phyloP scores from a whole-genome alignment of 2,113 vertebrate species.

The Rafetus swinhoei region DNA sequence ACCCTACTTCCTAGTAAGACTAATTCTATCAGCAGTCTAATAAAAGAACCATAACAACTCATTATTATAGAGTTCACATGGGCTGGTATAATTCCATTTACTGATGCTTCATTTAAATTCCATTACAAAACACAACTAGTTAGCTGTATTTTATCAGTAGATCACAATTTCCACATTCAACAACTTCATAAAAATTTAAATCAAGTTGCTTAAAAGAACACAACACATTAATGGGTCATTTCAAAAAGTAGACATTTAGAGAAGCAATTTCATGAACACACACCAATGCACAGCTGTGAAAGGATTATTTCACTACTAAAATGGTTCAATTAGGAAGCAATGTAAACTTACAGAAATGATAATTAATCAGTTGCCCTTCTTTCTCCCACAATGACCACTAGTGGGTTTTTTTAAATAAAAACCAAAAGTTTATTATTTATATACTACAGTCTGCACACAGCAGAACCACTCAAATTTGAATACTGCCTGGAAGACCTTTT shows the following conservation, averaged over 20 bases:
- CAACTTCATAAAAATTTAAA: conserved; percentile 52
- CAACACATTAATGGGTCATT: conserved; percentile 53
- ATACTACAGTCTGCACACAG: background rate
- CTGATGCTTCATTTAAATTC: conserved; percentile 61
- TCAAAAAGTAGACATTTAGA: conserved; percentile 61
- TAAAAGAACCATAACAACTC: conserved; percentile 51
- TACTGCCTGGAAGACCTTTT: background rate
- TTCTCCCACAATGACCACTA: background rate
- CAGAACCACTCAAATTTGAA: background rate
- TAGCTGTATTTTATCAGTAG: conserved; percentile 55
- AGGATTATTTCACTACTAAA: conserved; percentile 42
- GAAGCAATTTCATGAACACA: conserved; percentile 67
- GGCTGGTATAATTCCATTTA: conserved; percentile 66
- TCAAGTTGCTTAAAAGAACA: conserved; percentile 24
- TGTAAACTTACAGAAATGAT: background rate
- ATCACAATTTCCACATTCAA: conserved; percentile 73
- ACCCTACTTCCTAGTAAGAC: conserved; percentile 6
- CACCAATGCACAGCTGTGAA: conserved; percentile 70
- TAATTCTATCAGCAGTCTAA: conserved; percentile 31
- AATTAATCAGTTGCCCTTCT: background rate
- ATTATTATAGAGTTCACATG: conserved; percentile 61
- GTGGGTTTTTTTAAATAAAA: background rate
- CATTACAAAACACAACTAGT: conserved; percentile 64
- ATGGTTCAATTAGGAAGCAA: background rate
- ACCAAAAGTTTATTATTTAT: background rate